phyloP scores from a whole-genome alignment of 2,888 invertebrate genomes.

The Cordylochernes scorpioides region DNA sequence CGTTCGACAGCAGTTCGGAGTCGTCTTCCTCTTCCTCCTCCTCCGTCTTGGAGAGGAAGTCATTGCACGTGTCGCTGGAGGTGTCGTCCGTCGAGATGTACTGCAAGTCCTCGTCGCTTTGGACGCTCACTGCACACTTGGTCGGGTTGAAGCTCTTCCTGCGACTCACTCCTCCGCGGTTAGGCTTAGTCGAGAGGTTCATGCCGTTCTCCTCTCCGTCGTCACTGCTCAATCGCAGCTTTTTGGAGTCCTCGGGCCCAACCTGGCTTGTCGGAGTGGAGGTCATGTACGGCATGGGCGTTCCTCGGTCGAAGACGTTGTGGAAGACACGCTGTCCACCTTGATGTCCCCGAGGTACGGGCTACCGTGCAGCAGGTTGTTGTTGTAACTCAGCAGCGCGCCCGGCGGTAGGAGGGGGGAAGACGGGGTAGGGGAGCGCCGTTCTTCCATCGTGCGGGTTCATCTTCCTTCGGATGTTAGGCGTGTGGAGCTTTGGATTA shows the following conservation, averaged over 20 bases:
- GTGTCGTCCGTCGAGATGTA: conserved; percentile 30
- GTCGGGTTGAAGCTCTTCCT: conserved; percentile 68
- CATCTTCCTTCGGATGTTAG: conserved; percentile 70
- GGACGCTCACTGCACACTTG: conserved; percentile 34
- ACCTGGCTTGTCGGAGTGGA: too few relatives aligned
- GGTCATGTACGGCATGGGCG: neutral
- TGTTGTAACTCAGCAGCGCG: conserved; percentile 6
- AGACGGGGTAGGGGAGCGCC: conserved; percentile 50
- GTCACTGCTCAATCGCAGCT: conserved; percentile 4
- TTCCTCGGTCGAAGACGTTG: conserved; percentile 9
- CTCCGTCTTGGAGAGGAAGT: conserved; percentile 12
- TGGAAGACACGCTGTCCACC: neutral
- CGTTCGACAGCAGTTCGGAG: conserved; percentile 9
- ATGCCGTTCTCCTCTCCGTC: conserved; percentile 10
- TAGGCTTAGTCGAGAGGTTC: conserved; percentile 34
- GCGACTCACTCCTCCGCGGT: conserved; percentile 46
- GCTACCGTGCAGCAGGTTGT: conserved; percentile 4
- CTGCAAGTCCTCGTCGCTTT: conserved; percentile 23
- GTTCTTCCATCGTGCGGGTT: conserved; percentile 78
- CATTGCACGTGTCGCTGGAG: conserved; percentile 28
- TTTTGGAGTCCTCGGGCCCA: too few relatives aligned
- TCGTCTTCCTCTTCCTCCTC: too few relatives aligned
- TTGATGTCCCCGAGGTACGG: neutral
- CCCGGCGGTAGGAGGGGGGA: conserved; percentile 1
- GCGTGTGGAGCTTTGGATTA: conserved; percentile 88